Evolutionary conservation across 2,888 invertebrate species (phyloP).

Genomic region (Phaonia tiefii): DNA sequence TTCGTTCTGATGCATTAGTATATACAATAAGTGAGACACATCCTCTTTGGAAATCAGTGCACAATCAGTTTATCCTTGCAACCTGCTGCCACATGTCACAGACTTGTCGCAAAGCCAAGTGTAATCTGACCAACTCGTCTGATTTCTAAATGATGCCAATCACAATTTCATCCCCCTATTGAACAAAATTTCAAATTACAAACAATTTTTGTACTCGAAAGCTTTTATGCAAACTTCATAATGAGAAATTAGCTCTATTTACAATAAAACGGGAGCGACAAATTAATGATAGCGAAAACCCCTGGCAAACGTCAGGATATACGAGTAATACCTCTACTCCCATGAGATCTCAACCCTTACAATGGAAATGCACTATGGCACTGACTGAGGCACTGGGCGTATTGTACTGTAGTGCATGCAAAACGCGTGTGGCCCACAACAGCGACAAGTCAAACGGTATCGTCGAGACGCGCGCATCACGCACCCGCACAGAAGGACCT

Average conservation of each 20-base stretch:
- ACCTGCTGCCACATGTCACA: background rate
- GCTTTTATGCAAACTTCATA: conserved; percentile 51
- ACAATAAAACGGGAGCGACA: conserved; percentile 56
- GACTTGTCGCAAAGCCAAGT: conserved; percentile 50
- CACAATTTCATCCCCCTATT: background rate
- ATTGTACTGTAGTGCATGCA: conserved; percentile 66
- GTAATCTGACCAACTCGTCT: conserved; percentile 34
- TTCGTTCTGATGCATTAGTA: background rate
- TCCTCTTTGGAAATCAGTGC: background rate
- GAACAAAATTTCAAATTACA: background rate
- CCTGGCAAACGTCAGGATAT: background rate
- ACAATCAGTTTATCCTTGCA: background rate
- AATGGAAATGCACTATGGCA: conserved; percentile 38
- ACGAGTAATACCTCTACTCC: conserved; percentile 8
- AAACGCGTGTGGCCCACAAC: conserved; percentile 75
- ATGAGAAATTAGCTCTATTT: conserved; percentile 58
- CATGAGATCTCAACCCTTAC: conserved; percentile 55
- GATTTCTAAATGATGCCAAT: conserved; percentile 12
- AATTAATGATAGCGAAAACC: conserved; percentile 56
- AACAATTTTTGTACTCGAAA: conserved; percentile 48
- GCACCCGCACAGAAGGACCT: conserved; percentile 59
- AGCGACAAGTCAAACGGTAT: conserved; percentile 76
- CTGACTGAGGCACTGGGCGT: background rate
- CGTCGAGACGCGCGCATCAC: conserved; percentile 42
- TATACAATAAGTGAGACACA: background rate